Evolutionary conservation across 2,888 invertebrate species (phyloP), one percentile per base, ranked within the genome.

Genomic region (Choreutis nemorana): DNA sequence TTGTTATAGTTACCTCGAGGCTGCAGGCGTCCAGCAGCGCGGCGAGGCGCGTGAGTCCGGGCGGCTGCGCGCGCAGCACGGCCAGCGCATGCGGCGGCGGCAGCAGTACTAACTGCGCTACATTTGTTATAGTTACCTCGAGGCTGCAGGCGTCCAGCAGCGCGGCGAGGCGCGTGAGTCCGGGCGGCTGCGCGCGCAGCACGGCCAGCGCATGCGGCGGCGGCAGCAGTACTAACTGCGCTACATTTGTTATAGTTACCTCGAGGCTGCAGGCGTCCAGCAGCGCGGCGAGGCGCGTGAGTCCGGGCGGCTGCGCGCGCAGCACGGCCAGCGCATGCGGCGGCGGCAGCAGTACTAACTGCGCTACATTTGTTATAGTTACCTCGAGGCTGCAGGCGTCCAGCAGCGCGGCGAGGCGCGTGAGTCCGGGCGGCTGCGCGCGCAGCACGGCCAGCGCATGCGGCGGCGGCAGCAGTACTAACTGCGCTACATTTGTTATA

Each of bases 61-160:
- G 72, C 42, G 54, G 43, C 10, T 45, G 48, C 7, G 39, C 25
- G 14, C 29, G 32, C 24, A 78, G 71, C 54, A 87, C 73, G 37
- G 85, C 68, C 33, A 81, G 81, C 26, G 86, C 84, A 61, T 89
- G 87, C 28, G 82, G 82, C 1, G 90, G 77, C 6, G 89, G 80
- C 58, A 93, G 84, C 23, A 93, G 80, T n/a, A n/a, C n/a, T n/a
- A n/a, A n/a, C n/a, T n/a, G n/a, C n/a, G n/a, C n/a, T n/a, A n/a
- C n/a, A n/a, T n/a, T n/a, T n/a, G n/a, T n/a, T n/a, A n/a, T n/a
- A 8, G 95, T 89, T 23, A 96, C 70, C 30, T 95, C 95, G 34
- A 94, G 78, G 59, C 92, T 91, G 2, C 87, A 81, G 20, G 93
- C 92, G 45, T 87, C 84, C 34, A 97, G 71, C 38, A 97, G 73